Evolutionary conservation across 2,797 vertebrate genomes (phyloP), one percentile per base, ranked within the genome.

Genomic region (Tenualosa thibaudeaui): DNA sequence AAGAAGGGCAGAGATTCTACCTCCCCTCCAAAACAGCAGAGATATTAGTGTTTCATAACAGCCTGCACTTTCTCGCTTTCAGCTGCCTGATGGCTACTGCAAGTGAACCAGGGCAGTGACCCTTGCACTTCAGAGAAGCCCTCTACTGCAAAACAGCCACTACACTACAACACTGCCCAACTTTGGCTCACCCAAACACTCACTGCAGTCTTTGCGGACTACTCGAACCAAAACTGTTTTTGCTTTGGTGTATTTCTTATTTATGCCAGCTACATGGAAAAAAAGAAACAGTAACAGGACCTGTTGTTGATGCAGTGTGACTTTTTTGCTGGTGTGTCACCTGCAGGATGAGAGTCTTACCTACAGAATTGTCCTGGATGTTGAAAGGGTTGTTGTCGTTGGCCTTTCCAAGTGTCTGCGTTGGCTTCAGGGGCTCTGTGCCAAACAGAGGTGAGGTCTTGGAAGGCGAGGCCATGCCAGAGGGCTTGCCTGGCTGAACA

Each of bases 401-500:
- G 84, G 86, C 83, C 84, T 89, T 88, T 84, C 84, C 82, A 75
- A 90, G 82, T 62, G 84, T 84, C 85, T 88, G 88, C 40, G 88
- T 85, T 49, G 84, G 83, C 89, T 94, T 95, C 92, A 86, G 87
- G 58, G 90, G 93, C 71, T 95, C 94, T 62, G 88, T 87, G 65
- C 90, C 89, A 86, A 94, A 93, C 81, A 90, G 86, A 81, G 92
- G 88, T 0, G 91, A 90, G 83, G 91, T 88, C 90, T 93, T 95
- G 90, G 93, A 94, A 87, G 91, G 24, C 86, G 95, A 94, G 43
- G 90, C 89, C 3, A 93, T 84, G 88, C 87, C 46, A 50, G 92
- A 87, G 82, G 91, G 87, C 90, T 94, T 92, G 46, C 86, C 90
- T 84, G 91, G 91, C 90, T 95, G 94, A 88, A 94, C 92, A 0